Conservation (phyloP, 2,113 vertebrate genomes). For the Neogobius melanostomus region DNA sequence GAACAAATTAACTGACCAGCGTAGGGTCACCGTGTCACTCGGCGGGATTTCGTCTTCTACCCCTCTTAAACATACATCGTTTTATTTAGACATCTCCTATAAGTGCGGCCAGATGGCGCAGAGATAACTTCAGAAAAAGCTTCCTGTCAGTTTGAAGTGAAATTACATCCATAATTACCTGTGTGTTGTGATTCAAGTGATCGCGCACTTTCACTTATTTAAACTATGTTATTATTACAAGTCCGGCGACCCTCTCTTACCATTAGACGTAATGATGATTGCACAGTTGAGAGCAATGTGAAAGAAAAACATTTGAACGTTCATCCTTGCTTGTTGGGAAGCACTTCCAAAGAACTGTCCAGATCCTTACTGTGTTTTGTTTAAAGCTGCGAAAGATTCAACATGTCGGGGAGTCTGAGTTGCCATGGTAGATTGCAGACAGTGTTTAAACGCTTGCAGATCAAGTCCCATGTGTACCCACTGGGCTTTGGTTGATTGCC, state of each 20-base stretch:
- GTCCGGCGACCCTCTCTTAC: constrained; percentile 48
- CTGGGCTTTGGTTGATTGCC: not conserved
- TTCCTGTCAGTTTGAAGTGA: not conserved
- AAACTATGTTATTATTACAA: constrained; percentile 65
- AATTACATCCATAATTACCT: not conserved
- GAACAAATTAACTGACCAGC: constrained; percentile 68
- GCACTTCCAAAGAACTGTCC: constrained; percentile 12
- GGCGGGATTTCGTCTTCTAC: constrained; percentile 38
- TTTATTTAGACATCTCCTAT: constrained; percentile 40
- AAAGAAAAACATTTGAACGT: constrained; percentile 19
- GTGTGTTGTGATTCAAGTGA: constrained; percentile 24
- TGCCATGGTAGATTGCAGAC: not conserved
- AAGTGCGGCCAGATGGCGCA: constrained; percentile 52
- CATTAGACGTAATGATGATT: constrained; percentile 68
- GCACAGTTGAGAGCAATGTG: constrained; percentile 43
- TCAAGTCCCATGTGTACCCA: not conserved
- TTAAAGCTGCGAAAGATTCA: constrained; percentile 35
- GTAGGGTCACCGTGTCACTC: constrained; percentile 60
- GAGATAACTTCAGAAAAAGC: not conserved
- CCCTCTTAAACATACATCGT: constrained; percentile 21
- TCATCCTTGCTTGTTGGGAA: constrained; percentile 51
- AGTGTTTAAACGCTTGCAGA: not conserved
- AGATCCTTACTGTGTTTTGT: constrained; percentile 31
- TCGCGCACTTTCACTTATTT: constrained; percentile 32
- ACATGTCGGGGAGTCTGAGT: constrained; percentile 15